phyloP scores from a whole-genome alignment of 2,888 invertebrate genomes.

The Lepidocyrtoides sp. region DNA sequence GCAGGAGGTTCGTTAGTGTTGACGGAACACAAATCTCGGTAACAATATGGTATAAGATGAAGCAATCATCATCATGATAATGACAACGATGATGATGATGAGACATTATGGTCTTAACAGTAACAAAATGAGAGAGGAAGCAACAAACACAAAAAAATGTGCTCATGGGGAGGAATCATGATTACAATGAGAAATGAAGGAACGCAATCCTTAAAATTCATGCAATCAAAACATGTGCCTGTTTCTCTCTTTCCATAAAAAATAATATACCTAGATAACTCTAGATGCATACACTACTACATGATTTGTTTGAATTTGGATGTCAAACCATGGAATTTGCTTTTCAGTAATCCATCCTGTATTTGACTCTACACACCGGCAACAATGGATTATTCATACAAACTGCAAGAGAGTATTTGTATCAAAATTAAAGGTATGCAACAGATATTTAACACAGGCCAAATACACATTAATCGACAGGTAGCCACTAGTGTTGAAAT shows the following conservation, averaged over 20 bases:
- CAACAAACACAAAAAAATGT: not conserved
- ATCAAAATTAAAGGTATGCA: not conserved
- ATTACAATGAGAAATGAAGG: not conserved
- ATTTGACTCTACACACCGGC: not conserved
- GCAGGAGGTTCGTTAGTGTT: not conserved
- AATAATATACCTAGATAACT: not conserved
- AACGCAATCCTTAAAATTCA: not conserved
- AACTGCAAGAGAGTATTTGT: not conserved
- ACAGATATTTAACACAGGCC: not conserved
- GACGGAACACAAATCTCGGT: not conserved
- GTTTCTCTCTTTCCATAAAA: not conserved
- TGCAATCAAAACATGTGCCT: slow-evolving; percentile 20
- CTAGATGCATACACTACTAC: not conserved
- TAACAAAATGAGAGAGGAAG: slow-evolving; percentile 20
- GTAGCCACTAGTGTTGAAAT: not conserved
- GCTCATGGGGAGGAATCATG: not conserved
- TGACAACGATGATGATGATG: not conserved
- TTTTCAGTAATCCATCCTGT: not conserved
- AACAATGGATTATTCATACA: slow-evolving; percentile 10
- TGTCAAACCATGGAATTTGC: not conserved
- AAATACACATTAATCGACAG: not conserved
- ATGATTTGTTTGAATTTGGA: not conserved
- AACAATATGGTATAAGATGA: slow-evolving; percentile 3
- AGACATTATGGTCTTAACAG: slow-evolving; percentile 9
- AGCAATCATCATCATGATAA: slow-evolving; percentile 20